Percentiles rank a stretch among this genome's conserved stretches.
phyloP scores from a whole-genome alignment of 2,113 vertebrate species.

The Dissostichus mawsoni region DNA sequence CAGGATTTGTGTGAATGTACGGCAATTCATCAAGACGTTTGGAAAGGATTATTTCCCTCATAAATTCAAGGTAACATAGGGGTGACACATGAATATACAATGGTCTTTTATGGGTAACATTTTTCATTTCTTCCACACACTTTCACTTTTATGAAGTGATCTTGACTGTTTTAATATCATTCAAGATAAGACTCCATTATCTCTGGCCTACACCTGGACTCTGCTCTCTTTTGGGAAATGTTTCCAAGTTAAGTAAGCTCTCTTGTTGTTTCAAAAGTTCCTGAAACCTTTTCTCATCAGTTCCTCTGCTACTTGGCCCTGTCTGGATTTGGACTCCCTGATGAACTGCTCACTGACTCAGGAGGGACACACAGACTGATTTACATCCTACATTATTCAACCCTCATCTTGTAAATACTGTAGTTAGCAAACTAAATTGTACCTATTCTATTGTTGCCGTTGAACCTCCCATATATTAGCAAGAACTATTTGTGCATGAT shows the following conservation, averaged over 20 bases:
- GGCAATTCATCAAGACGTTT: no score
- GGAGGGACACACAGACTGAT: slow-evolving; percentile 17
- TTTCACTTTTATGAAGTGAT: slow-evolving; percentile 24
- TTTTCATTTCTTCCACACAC: not conserved
- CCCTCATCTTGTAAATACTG: slow-evolving; percentile 53
- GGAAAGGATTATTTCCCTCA: no score
- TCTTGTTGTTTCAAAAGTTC: not conserved
- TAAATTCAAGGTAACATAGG: no score
- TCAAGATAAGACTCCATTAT: not conserved
- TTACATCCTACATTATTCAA: slow-evolving; percentile 7
- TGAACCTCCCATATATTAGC: slow-evolving; percentile 27
- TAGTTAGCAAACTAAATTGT: slow-evolving; percentile 41
- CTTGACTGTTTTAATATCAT: not conserved
- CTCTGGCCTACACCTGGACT: slow-evolving; percentile 5
- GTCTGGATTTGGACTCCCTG: slow-evolving; percentile 5
- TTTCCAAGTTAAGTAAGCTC: not conserved
- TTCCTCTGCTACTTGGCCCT: not conserved
- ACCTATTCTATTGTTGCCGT: slow-evolving; percentile 16
- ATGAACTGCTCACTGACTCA: slow-evolving; percentile 5
- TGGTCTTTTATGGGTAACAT: no score
- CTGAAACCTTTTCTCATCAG: no score
- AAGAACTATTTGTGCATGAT: slow-evolving; percentile 53
- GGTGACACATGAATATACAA: no score
- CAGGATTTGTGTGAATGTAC: no score
- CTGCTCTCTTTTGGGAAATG: slow-evolving; percentile 7